Percentiles rank a stretch among this genome's conserved stretches.
Conservation (phyloP, 2,888 invertebrate genomes). For the Phymatocera aterrima region DNA sequence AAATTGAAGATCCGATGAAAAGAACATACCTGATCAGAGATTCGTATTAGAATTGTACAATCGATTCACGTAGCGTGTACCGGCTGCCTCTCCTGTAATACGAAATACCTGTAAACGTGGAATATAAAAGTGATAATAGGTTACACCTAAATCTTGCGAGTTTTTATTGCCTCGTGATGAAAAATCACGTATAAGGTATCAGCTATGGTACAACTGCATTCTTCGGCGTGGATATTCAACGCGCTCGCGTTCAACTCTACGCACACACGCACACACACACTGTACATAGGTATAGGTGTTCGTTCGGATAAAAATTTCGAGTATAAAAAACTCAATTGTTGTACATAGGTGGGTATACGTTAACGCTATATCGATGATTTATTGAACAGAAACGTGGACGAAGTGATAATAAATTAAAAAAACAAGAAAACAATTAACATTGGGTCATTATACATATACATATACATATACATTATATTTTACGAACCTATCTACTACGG, state of each 20-base stretch:
- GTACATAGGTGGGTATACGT: no score
- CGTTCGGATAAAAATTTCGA: conserved; percentile 47
- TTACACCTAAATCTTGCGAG: no score
- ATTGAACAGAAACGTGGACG: neutral
- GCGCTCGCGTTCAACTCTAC: no score
- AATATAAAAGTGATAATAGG: neutral
- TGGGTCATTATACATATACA: neutral
- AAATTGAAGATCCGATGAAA: no score
- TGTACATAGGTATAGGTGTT: no score
- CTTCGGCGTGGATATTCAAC: conserved; percentile 50
- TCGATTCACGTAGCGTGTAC: no score
- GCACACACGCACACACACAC: no score
- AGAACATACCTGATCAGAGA: neutral
- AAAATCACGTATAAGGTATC: conserved; percentile 49
- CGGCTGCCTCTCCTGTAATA: no score
- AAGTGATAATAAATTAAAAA: conserved; percentile 46
- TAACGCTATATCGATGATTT: conserved; percentile 49
- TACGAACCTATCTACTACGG: no score
- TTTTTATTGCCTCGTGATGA: conserved; percentile 23
- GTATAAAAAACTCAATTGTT: no score
- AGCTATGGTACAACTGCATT: no score
- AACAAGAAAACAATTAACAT: conserved; percentile 37
- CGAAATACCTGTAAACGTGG: neutral
- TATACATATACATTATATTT: no score
- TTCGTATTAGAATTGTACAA: neutral